Conservation (phyloP, 2,888 invertebrate genomes). For the Dermolepida albohirtum region DNA sequence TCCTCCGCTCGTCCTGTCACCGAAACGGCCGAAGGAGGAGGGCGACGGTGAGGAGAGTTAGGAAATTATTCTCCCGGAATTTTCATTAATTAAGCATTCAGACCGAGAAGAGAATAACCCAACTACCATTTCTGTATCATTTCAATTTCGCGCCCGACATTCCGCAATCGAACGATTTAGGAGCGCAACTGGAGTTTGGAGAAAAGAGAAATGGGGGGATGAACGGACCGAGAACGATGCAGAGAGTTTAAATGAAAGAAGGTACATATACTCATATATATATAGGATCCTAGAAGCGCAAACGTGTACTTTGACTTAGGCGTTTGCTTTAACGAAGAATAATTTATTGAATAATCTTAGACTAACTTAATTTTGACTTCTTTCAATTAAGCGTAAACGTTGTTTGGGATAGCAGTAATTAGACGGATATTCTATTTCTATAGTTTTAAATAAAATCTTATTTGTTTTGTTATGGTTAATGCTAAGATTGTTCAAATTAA, state of each 20-base stretch:
- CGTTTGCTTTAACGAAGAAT: no score
- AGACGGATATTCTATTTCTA: no score
- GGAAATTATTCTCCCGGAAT: constrained; percentile 58
- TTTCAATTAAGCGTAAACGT: no score
- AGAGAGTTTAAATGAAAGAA: not conserved
- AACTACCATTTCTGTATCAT: constrained; percentile 46
- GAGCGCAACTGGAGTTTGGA: constrained; percentile 2
- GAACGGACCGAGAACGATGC: not conserved
- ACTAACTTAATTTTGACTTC: no score
- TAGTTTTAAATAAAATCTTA: no score
- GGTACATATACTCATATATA: not conserved
- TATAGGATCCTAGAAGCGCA: no score
- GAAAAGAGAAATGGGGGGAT: not conserved
- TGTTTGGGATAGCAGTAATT: no score
- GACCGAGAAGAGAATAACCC: constrained; percentile 42
- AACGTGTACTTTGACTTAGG: no score
- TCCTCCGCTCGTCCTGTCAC: constrained; percentile 10
- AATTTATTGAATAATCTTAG: no score
- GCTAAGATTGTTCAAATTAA: no score
- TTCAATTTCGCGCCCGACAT: constrained; percentile 40
- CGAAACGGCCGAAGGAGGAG: not conserved
- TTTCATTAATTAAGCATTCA: constrained; percentile 60
- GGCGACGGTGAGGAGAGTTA: constrained; percentile 39
- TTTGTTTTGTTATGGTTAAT: no score
- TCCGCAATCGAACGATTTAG: constrained; percentile 32